A percentile compares a stretch with the other conserved stretches of the same genome.
Conservation (phyloP, 2,888 invertebrate genomes). For the Drosophila paramelanica region DNA sequence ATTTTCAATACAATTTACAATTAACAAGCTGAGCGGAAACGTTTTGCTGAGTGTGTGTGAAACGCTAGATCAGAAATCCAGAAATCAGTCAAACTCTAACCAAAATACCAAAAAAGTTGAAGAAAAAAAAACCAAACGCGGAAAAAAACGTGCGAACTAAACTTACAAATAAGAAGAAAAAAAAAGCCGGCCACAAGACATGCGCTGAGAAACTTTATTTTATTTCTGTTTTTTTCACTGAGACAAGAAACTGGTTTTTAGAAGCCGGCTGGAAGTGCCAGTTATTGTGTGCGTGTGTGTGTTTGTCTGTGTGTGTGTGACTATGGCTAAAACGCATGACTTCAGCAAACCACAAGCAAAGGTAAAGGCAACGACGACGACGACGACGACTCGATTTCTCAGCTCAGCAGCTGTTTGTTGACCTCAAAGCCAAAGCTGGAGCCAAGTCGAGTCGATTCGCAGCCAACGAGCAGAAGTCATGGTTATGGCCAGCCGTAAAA, state of each 20-base stretch:
- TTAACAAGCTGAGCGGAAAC: slow-evolving; percentile 44
- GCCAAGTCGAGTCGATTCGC: slow-evolving; percentile 32
- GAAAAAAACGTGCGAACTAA: slow-evolving; percentile 78
- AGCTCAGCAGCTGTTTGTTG: slow-evolving; percentile 84
- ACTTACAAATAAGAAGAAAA: slow-evolving; percentile 50
- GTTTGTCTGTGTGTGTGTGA: slow-evolving; percentile 34
- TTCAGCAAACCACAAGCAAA: slow-evolving; percentile 71
- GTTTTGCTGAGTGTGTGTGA: slow-evolving; percentile 16
- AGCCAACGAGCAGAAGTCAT: slow-evolving; percentile 69
- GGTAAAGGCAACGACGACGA: background rate
- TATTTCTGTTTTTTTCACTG: slow-evolving; percentile 45
- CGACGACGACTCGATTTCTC: slow-evolving; percentile 59
- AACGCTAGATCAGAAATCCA: slow-evolving; percentile 18
- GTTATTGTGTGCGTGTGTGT: slow-evolving; percentile 33
- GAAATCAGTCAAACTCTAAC: slow-evolving; percentile 45
- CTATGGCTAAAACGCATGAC: slow-evolving; percentile 68
- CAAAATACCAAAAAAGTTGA: slow-evolving; percentile 31
- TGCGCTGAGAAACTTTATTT: slow-evolving; percentile 74
- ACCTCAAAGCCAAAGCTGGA: slow-evolving; percentile 81
- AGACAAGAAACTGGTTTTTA: slow-evolving; percentile 72
- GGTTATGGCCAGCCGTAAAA: slow-evolving; percentile 82
- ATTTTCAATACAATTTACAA: slow-evolving; percentile 19
- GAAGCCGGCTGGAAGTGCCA: slow-evolving; percentile 62
- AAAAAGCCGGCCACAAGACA: slow-evolving; percentile 60
- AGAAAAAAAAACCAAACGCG: slow-evolving; percentile 18